phyloP scores from a whole-genome alignment of 2,888 invertebrate species.

The Tromatobia lineatoria region DNA sequence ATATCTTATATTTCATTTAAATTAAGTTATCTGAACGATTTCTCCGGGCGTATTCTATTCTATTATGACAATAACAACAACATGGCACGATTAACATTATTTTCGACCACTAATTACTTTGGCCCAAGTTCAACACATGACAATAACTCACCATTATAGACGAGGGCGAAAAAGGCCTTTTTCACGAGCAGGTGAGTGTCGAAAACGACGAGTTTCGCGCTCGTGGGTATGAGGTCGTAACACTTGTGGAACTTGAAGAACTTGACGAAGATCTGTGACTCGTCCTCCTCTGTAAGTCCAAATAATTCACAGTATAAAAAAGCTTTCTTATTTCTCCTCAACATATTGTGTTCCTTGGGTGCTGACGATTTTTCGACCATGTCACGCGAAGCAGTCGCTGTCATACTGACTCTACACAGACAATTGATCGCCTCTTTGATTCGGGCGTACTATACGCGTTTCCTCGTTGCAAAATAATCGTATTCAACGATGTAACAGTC shows the following conservation, averaged over 20 bases:
- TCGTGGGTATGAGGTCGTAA: constrained; percentile 99
- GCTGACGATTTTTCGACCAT: constrained; percentile 22
- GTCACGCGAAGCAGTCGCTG: background rate
- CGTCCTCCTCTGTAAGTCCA: constrained; percentile 95
- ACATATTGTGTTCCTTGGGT: constrained; percentile 66
- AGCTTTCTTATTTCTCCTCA: constrained; percentile 79
- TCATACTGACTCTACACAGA: constrained; percentile 11
- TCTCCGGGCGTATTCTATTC: no score
- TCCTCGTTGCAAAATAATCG: constrained; percentile 38
- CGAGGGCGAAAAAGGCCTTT: constrained; percentile 99
- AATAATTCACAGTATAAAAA: constrained; percentile 81
- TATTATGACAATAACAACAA: no score
- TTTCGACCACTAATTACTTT: background rate
- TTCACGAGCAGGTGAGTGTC: constrained; percentile 99
- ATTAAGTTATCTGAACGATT: no score
- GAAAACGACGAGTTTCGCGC: constrained; percentile 99
- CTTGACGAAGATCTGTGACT: constrained; percentile 98
- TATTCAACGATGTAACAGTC: constrained; percentile 36
- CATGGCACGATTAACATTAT: background rate
- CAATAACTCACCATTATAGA: constrained; percentile 94
- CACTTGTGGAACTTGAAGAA: constrained; percentile 99
- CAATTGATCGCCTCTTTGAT: background rate
- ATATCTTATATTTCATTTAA: no score
- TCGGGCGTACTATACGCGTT: background rate
- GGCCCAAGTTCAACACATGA: background rate